These are phyloP conservation scores for Ditylenchus dipsaci DNA, from an alignment of 1,140 invertebrate genomes.

Conservation along the genomic window DNA sequence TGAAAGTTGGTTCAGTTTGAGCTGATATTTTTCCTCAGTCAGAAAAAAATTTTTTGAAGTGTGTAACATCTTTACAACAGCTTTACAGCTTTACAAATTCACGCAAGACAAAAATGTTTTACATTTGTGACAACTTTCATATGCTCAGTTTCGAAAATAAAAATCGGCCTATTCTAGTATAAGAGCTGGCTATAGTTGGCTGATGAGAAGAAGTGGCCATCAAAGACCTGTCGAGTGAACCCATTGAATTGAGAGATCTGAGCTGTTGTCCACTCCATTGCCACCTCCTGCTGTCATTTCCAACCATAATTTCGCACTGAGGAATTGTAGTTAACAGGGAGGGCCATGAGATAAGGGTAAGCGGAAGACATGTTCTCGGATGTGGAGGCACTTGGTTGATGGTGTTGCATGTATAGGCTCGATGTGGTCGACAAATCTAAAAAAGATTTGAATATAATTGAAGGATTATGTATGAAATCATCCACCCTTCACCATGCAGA, in stretches of 20 bases:
- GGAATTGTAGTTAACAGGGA: not conserved
- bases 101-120: too few species aligned
- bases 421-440: not conserved
- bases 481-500: too few species aligned
- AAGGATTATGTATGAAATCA: too few species aligned
- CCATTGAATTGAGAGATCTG: slow-evolving; percentile 25
- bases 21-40: too few species aligned
- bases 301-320: not conserved
- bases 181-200: not conserved
- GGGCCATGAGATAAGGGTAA: slow-evolving; percentile 6
- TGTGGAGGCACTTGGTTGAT: slow-evolving; percentile 3
- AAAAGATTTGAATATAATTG: not conserved
- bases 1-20: too few species aligned
- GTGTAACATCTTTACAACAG: too few species aligned
- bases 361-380: not conserved
- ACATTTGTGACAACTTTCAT: too few species aligned
- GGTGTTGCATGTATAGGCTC: not conserved
- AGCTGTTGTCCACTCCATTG: slow-evolving; percentile 20
- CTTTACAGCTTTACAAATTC: too few species aligned
- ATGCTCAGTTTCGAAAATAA: too few species aligned
- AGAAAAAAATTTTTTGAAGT: too few species aligned
- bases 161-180: not conserved
- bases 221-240: slow-evolving; percentile 2
- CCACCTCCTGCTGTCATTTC: not conserved
- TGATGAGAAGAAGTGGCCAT: not conserved